A percentile compares a stretch with the other conserved stretches of the same genome.
Conservation (phyloP, 1,140 invertebrate species). For the Idris sp. region DNA sequence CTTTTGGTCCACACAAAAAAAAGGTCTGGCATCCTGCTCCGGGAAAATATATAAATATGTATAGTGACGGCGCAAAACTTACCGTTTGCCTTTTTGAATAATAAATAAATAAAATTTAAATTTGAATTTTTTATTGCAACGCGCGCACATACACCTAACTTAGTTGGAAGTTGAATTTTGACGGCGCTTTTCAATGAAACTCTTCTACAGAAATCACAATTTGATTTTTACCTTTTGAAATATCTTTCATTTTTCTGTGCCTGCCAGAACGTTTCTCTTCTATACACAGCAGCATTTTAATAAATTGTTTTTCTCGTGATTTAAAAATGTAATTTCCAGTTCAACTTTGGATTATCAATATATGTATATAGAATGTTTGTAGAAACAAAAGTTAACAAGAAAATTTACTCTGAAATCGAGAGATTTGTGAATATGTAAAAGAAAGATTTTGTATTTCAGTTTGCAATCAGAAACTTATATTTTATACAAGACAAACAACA, state of each 20-base stretch:
- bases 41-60: constrained; percentile 25
- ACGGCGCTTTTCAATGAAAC: constrained; percentile 30
- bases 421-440: no score
- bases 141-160: constrained; percentile 11
- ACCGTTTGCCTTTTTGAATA: constrained; percentile 34
- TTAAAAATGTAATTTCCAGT: no score
- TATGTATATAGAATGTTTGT: no score
- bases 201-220: constrained; percentile 33
- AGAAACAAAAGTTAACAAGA: no score
- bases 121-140: constrained; percentile 22
- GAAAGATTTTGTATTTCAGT: no score
- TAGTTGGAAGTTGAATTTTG: constrained; percentile 32
- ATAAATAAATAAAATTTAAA: constrained; percentile 49
- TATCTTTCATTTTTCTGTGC: constrained; percentile 44
- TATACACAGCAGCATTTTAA: no score
- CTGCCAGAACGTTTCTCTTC: no score
- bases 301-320: no score
- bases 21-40: no score
- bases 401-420: no score
- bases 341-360: no score
- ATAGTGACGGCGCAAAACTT: constrained; percentile 19
- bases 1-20: no score
- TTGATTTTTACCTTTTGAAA: constrained; percentile 52
- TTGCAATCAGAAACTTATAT: constrained; percentile 1
- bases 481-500: background rate